Base-by-base conservation (phyloP, 1,140 invertebrate species). In the Thalassaphorura encarpata region DNA sequence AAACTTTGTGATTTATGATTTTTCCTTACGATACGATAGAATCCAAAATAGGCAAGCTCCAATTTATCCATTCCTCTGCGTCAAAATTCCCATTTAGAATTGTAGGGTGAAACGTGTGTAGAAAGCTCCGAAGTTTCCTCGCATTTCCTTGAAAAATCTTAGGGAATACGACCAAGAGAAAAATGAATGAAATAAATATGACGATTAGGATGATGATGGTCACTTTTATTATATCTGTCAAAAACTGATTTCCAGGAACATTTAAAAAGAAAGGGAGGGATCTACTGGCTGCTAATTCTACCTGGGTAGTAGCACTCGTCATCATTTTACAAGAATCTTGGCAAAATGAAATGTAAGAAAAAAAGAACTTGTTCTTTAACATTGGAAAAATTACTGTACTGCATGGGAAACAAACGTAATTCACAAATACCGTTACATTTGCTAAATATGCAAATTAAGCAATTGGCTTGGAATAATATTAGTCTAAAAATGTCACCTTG, bases 241-340 rank as follows among this genome's bases (percentile, higher is more conserved):
- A 50, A 56, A 61, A 64, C 26, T 58, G 52, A 51, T 58, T 64
- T 45, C 62, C 62, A 18, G 62, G 56, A 5, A 56, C 58, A 41
- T 64, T 64, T 27, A 64, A 31, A 53, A 64, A 64, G 5, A 19
- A 39, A 29, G 54, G 54, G n/a, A 13, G 11, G 6, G 6, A 21
- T 4, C 47, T 19, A 2, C 11, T 36, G 6, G 4, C 23, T 23
- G 43, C 52, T 3, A 54, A n/a, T 16, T 28, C 52, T 23, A 27
- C 23, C 28, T 43, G 16, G 24, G n/a, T 29, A 18, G n/a, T 6
- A 29, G 18, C 31, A 50, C 5, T 33, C 3, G 16, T 36, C 18
- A 31, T 15, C 15, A 11, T 2, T 27, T 48, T 28, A 26, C n/a
- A 24, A 29, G 24, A 27, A 26, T 41, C 31, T 19, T 26, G 31